Base-by-base conservation (phyloP, 2,797 vertebrate species). In the Echeneis naucrates region DNA sequence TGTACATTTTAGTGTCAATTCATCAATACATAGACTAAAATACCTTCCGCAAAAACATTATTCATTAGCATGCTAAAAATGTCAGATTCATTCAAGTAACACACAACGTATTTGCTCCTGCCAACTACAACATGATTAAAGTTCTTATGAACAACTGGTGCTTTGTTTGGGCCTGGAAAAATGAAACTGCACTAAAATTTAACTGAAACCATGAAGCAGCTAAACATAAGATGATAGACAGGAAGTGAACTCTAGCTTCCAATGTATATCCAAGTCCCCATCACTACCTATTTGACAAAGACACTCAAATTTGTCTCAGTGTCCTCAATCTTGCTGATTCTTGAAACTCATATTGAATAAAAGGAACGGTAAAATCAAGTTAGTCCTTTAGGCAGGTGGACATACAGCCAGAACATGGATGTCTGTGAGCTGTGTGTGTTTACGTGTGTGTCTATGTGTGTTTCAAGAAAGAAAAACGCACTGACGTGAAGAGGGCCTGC, bases 401-500 rank as follows among this genome's bases (percentile, higher is more conserved):
- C 65, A 27, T 50, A 48, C 24, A 66, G 50, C 55, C 52, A 7
- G 26, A 21, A 33, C 19, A 66, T 57, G 48, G 50, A 56, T 53
- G 38, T 16, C 8, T 56, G 54, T 37, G 63, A n/a, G 48, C 23
- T 50, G 50, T 21, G 27, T 23, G 33, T 54, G 10, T 45, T 32
- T 47, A 27, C 44, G 51, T 57, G 58, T 52, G 61, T 21, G 53
- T 57, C 19, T 26, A 53, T 52, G 21, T 40, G 24, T 16, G 47
- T 72, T 72, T 59, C 64, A 59, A 67, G 44, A 67, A 72, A 67
- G 38, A 75, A 63, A 77, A 55, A 57, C 57, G 53, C 35, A 51
- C 52, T 65, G 81, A 74, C 71, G 82, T 70, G 56, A 53, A 75
- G 47, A 71, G 44, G 59, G 58, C 79, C 65, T 54, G 62, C 62